Base-by-base conservation (phyloP, 2,888 invertebrate species). In the Lepeophtheirus nordmannii region DNA sequence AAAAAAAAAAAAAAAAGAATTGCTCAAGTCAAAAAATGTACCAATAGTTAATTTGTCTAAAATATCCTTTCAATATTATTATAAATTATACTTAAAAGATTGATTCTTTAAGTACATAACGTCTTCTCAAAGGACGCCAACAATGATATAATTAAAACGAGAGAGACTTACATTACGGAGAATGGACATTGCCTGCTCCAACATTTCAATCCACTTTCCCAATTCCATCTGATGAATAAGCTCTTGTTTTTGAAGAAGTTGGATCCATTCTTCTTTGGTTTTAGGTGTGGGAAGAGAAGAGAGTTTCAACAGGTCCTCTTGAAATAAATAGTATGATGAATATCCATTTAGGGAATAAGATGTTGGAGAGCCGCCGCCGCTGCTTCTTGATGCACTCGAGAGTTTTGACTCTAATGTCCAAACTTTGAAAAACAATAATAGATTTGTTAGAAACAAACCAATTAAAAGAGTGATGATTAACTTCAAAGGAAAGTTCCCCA, bases 181-280 rank as follows among this genome's bases (percentile, higher is more conserved):
- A 46, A 77, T 72, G 58, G 73, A 69, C 68, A 76, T 73, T 30
- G 76, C 76, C 1, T 75, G 71, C 20, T 73, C 71, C 22, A 78
- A 70, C 22, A 77, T 73, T 64, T 76, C 74, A 68, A 87, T 82
- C 91, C 91, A 92, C 73, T 85, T 85, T 69, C 82, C 82, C 75
- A 90, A 80, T 79, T 91, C 88, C 39, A 83, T 80, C 68, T 86
- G 83, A 77, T 90, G 89, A 59, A 88, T 79, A 67, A 81, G 80
- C 75, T 89, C 84, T 78, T 91, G 90, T 70, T 85, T 83, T 73
- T 85, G 85, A 71, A 91, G 76, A 69, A 89, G 76, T 70, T 82
- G 80, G 68, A 87, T 80, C 90, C 90, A 91, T 74, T 88, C 87
- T 72, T 88, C 85, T 74, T 85, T 83, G 71, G 83, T 82, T 72